These are phyloP conservation scores for Pagetopsis macropterus DNA, from an alignment of 2,797 vertebrate species.

Conservation along the genomic window DNA sequence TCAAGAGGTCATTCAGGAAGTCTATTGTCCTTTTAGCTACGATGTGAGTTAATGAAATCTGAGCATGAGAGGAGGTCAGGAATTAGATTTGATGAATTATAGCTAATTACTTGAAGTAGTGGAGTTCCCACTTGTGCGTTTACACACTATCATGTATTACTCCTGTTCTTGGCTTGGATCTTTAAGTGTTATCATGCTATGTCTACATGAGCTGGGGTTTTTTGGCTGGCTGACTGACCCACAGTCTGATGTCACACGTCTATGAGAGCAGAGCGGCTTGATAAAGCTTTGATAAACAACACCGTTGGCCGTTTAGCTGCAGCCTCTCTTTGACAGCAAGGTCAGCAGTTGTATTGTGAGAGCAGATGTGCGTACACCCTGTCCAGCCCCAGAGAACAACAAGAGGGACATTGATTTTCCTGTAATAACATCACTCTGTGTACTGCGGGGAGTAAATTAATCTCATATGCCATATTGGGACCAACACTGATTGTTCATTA, in stretches of 20 bases:
- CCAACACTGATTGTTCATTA: conserved; percentile 77
- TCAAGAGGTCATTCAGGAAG: conserved; percentile 68
- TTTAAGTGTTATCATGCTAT: conserved; percentile 49
- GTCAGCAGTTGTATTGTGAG: conserved; percentile 85
- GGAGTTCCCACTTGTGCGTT: background rate
- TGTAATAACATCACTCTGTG: conserved; percentile 81
- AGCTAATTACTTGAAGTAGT: conserved; percentile 13
- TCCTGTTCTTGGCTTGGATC: conserved; percentile 23
- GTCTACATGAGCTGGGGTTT: conserved; percentile 25
- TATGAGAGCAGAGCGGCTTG: conserved; percentile 64
- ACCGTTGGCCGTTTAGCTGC: conserved; percentile 62
- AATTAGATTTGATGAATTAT: conserved; percentile 34
- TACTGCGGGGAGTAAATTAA: conserved; percentile 78
- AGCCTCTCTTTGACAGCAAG: conserved; percentile 79
- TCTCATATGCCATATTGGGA: conserved; percentile 81
- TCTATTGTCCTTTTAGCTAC: conserved; percentile 48
- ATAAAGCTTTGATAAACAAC: conserved; percentile 81
- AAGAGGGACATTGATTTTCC: conserved; percentile 82
- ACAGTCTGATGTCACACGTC: conserved; percentile 68
- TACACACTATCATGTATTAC: conserved; percentile 10
- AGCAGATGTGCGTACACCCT: conserved; percentile 79
- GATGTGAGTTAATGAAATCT: conserved; percentile 61
- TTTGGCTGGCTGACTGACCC: conserved; percentile 55
- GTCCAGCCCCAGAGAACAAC: conserved; percentile 77
- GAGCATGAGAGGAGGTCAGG: conserved; percentile 18